Conservation (phyloP, 2,113 vertebrate species). For the Columba livia region DNA sequence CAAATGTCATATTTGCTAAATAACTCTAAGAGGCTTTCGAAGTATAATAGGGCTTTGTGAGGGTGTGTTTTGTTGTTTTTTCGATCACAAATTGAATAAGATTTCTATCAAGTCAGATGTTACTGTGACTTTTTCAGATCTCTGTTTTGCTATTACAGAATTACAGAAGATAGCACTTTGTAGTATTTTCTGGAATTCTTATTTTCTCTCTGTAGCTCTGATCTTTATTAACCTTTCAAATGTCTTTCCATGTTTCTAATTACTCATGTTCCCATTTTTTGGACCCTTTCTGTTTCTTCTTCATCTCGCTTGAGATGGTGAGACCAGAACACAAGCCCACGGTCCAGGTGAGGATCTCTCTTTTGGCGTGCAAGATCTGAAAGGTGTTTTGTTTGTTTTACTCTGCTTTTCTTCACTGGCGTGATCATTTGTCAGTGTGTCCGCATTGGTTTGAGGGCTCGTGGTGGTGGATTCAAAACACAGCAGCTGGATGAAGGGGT, state of each 20-base stretch:
- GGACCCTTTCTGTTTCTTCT: neutral
- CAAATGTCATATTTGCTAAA: neutral
- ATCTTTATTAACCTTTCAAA: neutral
- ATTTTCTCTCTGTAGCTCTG: neutral
- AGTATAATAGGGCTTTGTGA: neutral
- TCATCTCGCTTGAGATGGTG: neutral
- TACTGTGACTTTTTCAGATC: neutral
- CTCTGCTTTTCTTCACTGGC: neutral
- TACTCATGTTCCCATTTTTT: neutral
- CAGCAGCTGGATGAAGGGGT: neutral
- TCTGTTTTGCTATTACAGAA: neutral
- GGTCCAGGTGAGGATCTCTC: constrained; percentile 8
- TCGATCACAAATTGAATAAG: neutral
- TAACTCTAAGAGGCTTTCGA: neutral
- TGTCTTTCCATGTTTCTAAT: neutral
- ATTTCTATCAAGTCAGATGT: neutral
- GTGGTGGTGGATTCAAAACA: neutral
- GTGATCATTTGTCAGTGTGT: neutral
- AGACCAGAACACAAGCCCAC: neutral
- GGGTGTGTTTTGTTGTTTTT: neutral
- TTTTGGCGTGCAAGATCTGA: neutral
- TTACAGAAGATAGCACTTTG: neutral
- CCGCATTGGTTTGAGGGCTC: neutral
- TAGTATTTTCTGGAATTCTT: neutral
- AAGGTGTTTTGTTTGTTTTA: neutral